These are phyloP conservation scores for Lophochroa leadbeateri DNA, from an alignment of 2,113 vertebrate genomes.

Conservation along the genomic window DNA sequence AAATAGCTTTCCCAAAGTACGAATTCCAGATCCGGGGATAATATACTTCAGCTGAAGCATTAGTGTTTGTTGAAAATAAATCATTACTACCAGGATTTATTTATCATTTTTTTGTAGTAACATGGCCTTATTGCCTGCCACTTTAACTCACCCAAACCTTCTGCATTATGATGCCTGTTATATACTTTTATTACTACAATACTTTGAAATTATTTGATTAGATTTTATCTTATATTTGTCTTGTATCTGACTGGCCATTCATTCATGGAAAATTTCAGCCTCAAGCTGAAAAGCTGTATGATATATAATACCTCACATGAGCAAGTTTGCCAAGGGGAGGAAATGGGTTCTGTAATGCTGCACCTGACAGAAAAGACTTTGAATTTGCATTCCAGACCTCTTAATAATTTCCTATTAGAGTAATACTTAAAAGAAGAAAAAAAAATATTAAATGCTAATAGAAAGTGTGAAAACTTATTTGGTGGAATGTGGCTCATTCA, in stretches of 20 bases:
- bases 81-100: neutral
- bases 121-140: neutral
- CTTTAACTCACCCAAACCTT: neutral
- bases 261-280: neutral
- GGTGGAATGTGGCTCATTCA: neutral
- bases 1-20: neutral
- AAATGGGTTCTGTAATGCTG: neutral
- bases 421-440: neutral
- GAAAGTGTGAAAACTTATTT: neutral
- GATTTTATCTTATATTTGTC: neutral
- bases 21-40: neutral
- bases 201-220: neutral
- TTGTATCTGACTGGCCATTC: neutral
- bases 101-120: neutral
- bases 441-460: neutral
- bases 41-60: neutral
- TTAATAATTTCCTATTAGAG: neutral
- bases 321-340: neutral
- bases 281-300: neutral
- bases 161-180: neutral
- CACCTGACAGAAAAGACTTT: neutral
- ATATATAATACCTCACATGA: neutral
- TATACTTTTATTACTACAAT: neutral
- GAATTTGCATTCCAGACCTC: neutral
- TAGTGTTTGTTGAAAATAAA: neutral